A percentile compares a stretch with the other conserved stretches of the same genome.
Conservation (phyloP, 1,140 invertebrate genomes). For the Drosophila dunni region DNA sequence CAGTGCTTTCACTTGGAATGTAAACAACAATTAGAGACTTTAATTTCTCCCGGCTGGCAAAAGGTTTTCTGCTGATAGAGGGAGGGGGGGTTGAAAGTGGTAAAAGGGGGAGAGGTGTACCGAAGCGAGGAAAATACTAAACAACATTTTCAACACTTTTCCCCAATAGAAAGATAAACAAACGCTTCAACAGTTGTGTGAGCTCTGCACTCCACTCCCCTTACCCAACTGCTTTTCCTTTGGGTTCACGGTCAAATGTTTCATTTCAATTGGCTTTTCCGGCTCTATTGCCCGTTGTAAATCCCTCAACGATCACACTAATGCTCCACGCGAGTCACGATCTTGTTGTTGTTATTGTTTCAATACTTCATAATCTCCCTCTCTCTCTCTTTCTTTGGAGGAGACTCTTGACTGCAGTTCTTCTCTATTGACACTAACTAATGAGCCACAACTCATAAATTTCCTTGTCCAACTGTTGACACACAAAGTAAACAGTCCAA, state of each 20-base stretch:
- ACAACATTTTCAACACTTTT: constrained; percentile 71
- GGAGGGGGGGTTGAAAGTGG: background rate
- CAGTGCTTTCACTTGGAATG: constrained; percentile 66
- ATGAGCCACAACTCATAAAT: constrained; percentile 64
- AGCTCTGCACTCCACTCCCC: background rate
- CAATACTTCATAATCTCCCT: constrained; percentile 1
- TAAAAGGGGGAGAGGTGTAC: constrained; percentile 7
- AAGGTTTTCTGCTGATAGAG: constrained; percentile 6
- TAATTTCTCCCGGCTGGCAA: constrained; percentile 26
- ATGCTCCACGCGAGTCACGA: constrained; percentile 10
- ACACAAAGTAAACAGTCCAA: constrained; percentile 44
- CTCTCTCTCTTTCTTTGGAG: background rate
- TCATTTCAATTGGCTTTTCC: constrained; percentile 59
- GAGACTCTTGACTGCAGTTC: constrained; percentile 10
- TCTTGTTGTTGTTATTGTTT: constrained; percentile 23
- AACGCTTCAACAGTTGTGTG: constrained; percentile 30
- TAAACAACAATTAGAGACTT: constrained; percentile 71
- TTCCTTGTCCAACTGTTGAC: constrained; percentile 49
- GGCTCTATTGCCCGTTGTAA: constrained; percentile 43
- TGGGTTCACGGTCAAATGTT: constrained; percentile 71
- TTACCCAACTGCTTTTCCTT: background rate
- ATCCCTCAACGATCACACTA: constrained; percentile 62
- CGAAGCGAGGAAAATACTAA: constrained; percentile 39
- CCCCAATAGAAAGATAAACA: constrained; percentile 56
- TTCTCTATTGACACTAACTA: constrained; percentile 68